phyloP scores from a whole-genome alignment of 2,888 invertebrate genomes.

The Amorpha juglandis region DNA sequence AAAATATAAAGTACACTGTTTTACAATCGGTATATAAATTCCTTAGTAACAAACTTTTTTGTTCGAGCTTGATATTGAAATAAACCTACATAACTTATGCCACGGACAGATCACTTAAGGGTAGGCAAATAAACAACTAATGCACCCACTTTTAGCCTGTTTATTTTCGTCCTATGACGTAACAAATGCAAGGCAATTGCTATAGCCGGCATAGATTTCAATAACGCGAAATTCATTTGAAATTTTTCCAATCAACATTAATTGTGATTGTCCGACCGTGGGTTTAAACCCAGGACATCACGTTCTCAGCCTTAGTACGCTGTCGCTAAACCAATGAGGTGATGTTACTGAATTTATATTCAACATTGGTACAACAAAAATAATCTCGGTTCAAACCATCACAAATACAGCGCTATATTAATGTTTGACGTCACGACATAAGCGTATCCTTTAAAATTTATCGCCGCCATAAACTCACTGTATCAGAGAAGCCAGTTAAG shows the following conservation, averaged over 20 bases:
- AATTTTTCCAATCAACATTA: no score
- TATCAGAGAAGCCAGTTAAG: conserved; percentile 34
- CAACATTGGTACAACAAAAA: background rate
- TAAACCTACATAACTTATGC: background rate
- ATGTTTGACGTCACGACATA: background rate
- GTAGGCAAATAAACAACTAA: no score
- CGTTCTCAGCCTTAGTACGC: background rate
- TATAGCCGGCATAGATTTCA: no score
- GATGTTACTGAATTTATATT: background rate
- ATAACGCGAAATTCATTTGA: no score
- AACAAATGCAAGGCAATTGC: no score
- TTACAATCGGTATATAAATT: background rate
- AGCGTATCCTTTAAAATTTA: background rate
- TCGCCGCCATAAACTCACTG: background rate
- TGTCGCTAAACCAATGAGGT: no score
- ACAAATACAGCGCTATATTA: background rate
- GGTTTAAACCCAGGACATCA: background rate
- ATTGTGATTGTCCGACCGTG: background rate
- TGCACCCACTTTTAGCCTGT: no score
- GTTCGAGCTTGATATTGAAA: background rate
- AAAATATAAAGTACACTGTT: background rate
- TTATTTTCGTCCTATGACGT: no score
- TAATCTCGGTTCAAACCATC: background rate
- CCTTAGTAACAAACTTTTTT: background rate
- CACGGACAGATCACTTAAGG: background rate